Conservation (phyloP, 2,113 vertebrate genomes). For the Malurus alboscapulatus region DNA sequence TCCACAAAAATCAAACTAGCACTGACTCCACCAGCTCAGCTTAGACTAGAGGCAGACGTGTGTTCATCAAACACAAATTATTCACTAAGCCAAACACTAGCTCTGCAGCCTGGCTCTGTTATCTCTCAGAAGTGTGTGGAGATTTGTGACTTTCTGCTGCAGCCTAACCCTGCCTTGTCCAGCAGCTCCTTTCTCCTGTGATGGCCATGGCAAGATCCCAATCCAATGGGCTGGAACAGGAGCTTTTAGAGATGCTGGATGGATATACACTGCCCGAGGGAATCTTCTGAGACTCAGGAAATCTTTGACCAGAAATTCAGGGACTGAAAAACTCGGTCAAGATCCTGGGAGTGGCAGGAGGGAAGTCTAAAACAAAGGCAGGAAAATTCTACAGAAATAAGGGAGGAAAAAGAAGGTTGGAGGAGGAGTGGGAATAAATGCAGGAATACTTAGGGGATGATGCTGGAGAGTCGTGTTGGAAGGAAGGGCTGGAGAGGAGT, state of each 20-base stretch:
- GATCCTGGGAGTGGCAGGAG: not conserved
- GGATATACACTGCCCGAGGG: not conserved
- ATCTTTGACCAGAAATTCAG: not conserved
- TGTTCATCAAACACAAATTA: not conserved
- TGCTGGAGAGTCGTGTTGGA: not conserved
- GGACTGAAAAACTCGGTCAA: not conserved
- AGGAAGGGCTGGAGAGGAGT: not conserved
- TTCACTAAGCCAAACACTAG: not conserved
- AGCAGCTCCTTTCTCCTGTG: not conserved
- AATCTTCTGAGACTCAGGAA: not conserved
- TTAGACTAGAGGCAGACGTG: rapidly evolving
- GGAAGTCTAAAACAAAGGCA: not conserved
- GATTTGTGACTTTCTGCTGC: not conserved
- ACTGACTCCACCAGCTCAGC: not conserved
- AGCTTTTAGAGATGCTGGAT: not conserved
- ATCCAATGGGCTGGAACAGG: rapidly evolving
- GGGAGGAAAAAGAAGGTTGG: not conserved
- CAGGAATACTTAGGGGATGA: not conserved
- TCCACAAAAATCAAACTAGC: not conserved
- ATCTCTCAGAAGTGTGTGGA: not conserved
- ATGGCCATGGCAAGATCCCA: not conserved
- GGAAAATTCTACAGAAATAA: not conserved
- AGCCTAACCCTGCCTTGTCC: not conserved
- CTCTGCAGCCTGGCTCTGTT: not conserved
- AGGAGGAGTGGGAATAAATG: not conserved